Percentiles rank a stretch among this genome's conserved stretches.
These are phyloP conservation scores for Formicarius rufipectus DNA, from an alignment of 2,113 vertebrate species.

Conservation along the genomic window DNA sequence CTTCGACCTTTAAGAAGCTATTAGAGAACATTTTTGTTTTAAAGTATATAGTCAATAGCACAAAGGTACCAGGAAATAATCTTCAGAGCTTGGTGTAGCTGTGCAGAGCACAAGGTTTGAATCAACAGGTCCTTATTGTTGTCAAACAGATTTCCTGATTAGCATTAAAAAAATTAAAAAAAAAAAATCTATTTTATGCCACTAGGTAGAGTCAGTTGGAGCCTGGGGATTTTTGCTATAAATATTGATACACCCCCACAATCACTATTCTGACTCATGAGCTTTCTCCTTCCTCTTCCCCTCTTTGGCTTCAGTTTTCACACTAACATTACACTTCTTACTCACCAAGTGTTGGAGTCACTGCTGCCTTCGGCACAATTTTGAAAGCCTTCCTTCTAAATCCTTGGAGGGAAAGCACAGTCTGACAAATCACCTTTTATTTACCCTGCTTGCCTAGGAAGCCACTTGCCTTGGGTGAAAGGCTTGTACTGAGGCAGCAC, in stretches of 20 bases:
- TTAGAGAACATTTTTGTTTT: neutral
- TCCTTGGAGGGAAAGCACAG: neutral
- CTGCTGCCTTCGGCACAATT: neutral
- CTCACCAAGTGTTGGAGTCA: neutral
- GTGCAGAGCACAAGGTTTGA: neutral
- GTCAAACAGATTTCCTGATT: conserved; percentile 28
- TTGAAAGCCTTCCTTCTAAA: neutral
- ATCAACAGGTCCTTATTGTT: conserved; percentile 23
- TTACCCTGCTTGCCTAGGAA: neutral
- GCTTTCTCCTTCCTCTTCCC: neutral
- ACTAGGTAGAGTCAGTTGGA: neutral
- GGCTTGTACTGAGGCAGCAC: neutral
- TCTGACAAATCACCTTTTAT: conserved; percentile 14
- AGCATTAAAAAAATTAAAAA: neutral
- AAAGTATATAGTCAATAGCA: neutral
- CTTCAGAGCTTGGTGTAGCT: neutral
- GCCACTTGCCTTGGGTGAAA: neutral
- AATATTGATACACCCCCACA: conserved; percentile 26
- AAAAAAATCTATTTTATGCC: neutral
- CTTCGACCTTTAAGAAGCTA: neutral
- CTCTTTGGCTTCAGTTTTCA: conserved; percentile 15
- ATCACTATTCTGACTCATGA: conserved; percentile 39
- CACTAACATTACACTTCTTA: neutral
- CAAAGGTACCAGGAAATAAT: neutral
- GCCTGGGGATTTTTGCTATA: conserved; percentile 34